These are phyloP conservation scores for Hycleus phaleratus DNA, from an alignment of 1,140 invertebrate species.

Conservation along the genomic window DNA sequence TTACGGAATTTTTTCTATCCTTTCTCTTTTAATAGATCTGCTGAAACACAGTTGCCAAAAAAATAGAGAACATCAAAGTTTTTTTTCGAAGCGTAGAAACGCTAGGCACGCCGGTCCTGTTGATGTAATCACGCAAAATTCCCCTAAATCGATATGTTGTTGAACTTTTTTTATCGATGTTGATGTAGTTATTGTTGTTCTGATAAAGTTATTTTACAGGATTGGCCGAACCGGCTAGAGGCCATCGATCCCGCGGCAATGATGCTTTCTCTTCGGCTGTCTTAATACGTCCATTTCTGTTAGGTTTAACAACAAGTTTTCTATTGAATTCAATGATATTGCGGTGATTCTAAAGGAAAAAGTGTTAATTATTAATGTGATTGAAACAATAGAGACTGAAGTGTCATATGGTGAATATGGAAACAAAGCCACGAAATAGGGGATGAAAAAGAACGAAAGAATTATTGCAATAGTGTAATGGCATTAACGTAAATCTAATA, in stretches of 20 bases:
- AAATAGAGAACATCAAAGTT: no score
- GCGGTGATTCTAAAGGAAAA: not conserved
- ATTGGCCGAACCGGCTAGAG: conserved; percentile 35
- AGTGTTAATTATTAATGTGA: no score
- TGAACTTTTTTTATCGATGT: not conserved
- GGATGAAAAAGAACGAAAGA: not conserved
- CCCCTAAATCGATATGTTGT: no score
- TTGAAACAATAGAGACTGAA: no score
- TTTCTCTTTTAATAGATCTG: no score
- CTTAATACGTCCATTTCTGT: conserved; percentile 2
- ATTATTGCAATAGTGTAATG: conserved; percentile 5
- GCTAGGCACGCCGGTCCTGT: no score
- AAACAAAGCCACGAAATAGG: not conserved
- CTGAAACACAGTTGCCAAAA: no score
- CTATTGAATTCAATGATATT: conserved; percentile 5
- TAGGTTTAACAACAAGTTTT: not conserved
- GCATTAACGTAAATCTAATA: conserved; percentile 10
- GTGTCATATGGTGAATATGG: not conserved
- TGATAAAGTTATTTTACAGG: conserved; percentile 22
- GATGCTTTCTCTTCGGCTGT: conserved; percentile 23
- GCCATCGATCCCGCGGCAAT: conserved; percentile 32
- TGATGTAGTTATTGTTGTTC: not conserved
- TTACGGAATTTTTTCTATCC: no score
- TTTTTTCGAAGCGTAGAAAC: no score
- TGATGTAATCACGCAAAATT: no score